These are phyloP conservation scores for Hermodice carunculata DNA, from an alignment of 2,888 invertebrate species.

Conservation along the genomic window DNA sequence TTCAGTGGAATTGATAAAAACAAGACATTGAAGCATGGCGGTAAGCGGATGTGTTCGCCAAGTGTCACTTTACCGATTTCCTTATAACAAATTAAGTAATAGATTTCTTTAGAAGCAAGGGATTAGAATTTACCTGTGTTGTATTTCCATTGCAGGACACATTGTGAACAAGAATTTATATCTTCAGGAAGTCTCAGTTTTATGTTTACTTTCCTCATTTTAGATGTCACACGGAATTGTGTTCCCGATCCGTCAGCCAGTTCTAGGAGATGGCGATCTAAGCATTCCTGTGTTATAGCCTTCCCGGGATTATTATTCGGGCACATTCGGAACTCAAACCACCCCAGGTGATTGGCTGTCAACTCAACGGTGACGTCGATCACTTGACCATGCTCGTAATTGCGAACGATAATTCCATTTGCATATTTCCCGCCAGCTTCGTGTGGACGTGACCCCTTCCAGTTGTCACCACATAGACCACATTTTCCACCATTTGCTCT, in stretches of 20 bases:
- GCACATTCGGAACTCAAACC: slow-evolving; percentile 39
- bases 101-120: background rate
- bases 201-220: slow-evolving; percentile 30
- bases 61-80: no score
- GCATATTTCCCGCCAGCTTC: slow-evolving; percentile 40
- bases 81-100: background rate
- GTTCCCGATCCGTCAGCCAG: no score
- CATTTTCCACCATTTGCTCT: slow-evolving; percentile 34
- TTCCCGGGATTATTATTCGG: slow-evolving; percentile 20
- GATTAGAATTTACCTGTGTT: slow-evolving; percentile 43
- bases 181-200: slow-evolving; percentile 46
- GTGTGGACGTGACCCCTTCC: slow-evolving; percentile 23
- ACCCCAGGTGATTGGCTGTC: slow-evolving; percentile 37
- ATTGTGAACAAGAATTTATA: slow-evolving; percentile 47
- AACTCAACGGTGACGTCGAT: slow-evolving; percentile 18
- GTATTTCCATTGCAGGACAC: slow-evolving; percentile 55
- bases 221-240: slow-evolving; percentile 2
- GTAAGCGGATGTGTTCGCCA: no score
- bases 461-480: slow-evolving; percentile 40
- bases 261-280: background rate
- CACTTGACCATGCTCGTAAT: slow-evolving; percentile 9
- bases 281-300: background rate
- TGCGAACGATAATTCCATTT: slow-evolving; percentile 28
- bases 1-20: no score
- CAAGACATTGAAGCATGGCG: no score